Base-by-base conservation (phyloP, 2,113 vertebrate genomes). In the Albula glossodonta region DNA sequence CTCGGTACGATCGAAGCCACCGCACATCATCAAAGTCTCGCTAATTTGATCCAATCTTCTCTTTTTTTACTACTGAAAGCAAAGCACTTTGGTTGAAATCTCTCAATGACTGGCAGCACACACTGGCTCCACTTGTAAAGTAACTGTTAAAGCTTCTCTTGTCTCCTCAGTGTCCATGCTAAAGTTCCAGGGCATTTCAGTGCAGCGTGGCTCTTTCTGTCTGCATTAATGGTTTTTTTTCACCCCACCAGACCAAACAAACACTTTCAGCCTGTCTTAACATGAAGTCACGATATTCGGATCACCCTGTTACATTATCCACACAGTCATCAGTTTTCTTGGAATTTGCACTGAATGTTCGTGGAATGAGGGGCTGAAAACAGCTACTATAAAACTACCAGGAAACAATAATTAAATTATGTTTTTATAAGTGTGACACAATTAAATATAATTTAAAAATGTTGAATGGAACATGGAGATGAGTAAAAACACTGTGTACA, bases 181-280 rank as follows among this genome's bases (percentile, higher is more conserved):
- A 56, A 57, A 7, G n/a, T 48, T 48, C 74, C 17, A 48, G 53
- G 50, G 15, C 7, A 10, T 52, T n/a, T 52, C 70, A 4, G 3
- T 12, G 41, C 8, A 48, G 11, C 63, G 82, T 10, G 19, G 1
- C 11, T 50, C 2, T n/a, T 48, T 31, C 77, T 25, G 66, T 22
- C 52, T n/a, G 41, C 52, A 9, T 56, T 63, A 4, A 63, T 56
- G 11, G 9, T 53, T 56, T 5, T 74, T 11, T 41, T 22, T 22
- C 12, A 10, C 17, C 41, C 22, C 51, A 48, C 57, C 78, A 84
- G 86, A 80, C 82, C 82, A 87, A 87, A 87, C 53, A 87, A 87
- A 84, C n/a, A 51, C 74, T 86, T 53, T 77, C 51, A 78, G 81
- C 17, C 83, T 31, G 13, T 51, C 51, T n/a, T 22, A 63, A 15